Evolutionary conservation across 2,888 invertebrate species (phyloP), one percentile per base, ranked within the genome.

Genomic region (Melipona beecheii): DNA sequence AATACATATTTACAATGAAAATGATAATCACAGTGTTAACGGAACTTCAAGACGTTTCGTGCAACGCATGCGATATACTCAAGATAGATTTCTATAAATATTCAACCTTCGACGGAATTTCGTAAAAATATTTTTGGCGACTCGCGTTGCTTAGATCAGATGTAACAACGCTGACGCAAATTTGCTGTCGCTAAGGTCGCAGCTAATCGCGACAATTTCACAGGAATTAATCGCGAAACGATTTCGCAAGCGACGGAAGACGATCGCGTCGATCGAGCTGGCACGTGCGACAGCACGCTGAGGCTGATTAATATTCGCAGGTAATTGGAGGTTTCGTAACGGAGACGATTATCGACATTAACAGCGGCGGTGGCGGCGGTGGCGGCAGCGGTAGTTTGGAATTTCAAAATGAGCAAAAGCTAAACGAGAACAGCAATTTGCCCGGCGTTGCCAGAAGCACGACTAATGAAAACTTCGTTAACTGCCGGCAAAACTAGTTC

Each of bases 401-500:
- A 81, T 83, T 81, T 75, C 75, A 71, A 75, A 83, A 83, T 75
- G 82, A 81, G 82, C 82, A 81, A 81, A 83, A 75, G 82, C 82
- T 83, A 81, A 66, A 83, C 65, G 82, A 70, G 82, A 81, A 81
- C 82, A 81, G 82, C 82, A 82, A 82, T 82, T 82, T 81, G 58
- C 81, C 56, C 62, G 68, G 66, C 68, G 62, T 81, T 81, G 68
- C 74, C 81, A 64, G 75, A 60, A 81, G 81, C 82, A 64, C 43
- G 70, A 56, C 69, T 82, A 82, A 82, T 81, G 82, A 82, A 82
- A 82, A 82, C 81, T 81, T 82, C 70, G 70, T 74, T 81, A 82
- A 81, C 82, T 82, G 81, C 52, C 56, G 65, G 74, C 75, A 81
- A 81, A 82, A 81, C 82, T 65, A 82, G 82, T 75, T 81, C 82